Conservation (phyloP, 2,797 vertebrate species). For the Oophaga sylvatica region DNA sequence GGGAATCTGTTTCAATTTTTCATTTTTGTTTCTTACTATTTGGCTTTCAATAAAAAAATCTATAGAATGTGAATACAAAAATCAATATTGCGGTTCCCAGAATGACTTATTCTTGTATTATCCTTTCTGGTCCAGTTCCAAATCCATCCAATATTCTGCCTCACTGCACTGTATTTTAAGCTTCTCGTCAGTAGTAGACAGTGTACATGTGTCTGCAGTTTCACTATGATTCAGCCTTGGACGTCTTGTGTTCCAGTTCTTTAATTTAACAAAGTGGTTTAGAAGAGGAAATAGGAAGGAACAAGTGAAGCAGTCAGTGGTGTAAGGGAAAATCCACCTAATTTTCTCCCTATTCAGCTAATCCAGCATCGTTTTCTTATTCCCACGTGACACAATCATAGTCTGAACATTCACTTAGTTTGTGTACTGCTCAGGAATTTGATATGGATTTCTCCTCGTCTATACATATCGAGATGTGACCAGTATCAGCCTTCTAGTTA, state of each 20-base stretch:
- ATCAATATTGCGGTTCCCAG: background rate
- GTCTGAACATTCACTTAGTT: slow-evolving; percentile 5
- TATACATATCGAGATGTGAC: background rate
- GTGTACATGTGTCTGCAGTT: background rate
- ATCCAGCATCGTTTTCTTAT: background rate
- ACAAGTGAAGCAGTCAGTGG: background rate
- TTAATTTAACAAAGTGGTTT: background rate
- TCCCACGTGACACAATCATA: background rate
- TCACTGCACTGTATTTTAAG: too few relatives aligned
- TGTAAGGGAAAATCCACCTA: slow-evolving; percentile 28
- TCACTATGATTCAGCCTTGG: background rate
- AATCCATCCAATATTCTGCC: too few relatives aligned
- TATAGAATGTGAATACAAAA: background rate
- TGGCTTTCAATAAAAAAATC: background rate
- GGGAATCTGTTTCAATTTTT: too few relatives aligned
- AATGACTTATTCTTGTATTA: background rate
- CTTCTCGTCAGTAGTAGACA: too few relatives aligned
- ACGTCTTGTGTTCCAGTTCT: background rate
- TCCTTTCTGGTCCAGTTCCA: too few relatives aligned
- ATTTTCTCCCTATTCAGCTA: slow-evolving; percentile 14
- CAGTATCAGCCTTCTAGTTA: slow-evolving; percentile 3
- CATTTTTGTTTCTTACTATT: background rate
- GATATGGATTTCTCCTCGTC: background rate
- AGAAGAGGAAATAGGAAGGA: background rate
- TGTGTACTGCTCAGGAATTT: background rate